Conservation (phyloP, 64 coral and sea anemone genomes). For the Platygyra sinensis region DNA sequence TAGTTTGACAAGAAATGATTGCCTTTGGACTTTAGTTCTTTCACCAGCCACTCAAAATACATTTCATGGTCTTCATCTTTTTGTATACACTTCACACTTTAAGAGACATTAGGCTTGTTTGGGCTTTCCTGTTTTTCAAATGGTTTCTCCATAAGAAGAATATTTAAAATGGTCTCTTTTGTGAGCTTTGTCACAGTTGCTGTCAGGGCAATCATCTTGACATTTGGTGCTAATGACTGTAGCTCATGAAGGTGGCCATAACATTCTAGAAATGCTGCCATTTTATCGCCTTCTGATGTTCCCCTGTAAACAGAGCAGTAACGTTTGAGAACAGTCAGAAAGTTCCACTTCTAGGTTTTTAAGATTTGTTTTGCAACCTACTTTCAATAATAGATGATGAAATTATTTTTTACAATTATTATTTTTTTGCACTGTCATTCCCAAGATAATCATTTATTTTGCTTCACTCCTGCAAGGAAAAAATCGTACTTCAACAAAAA, state of each 20-base stretch:
- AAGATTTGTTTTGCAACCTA: too few relatives aligned
- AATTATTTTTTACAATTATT: too few relatives aligned
- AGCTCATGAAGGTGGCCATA: constrained; percentile 48
- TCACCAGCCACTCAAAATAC: constrained; percentile 61
- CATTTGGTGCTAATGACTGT: constrained; percentile 19
- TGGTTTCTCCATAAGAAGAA: constrained; percentile 58
- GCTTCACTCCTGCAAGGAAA: too few relatives aligned
- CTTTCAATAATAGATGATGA: too few relatives aligned
- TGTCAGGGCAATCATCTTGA: constrained; percentile 45
- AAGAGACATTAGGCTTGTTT: constrained; percentile 71
- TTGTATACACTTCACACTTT: too few relatives aligned
- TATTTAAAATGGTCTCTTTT: constrained; percentile 21
- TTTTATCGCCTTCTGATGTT: constrained; percentile 36
- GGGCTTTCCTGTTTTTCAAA: constrained; percentile 71
- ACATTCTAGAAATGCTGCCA: constrained; percentile 9
- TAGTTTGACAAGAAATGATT: background rate
- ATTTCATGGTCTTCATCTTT: constrained; percentile 38
- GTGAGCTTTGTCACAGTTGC: constrained; percentile 44
- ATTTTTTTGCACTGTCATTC: too few relatives aligned
- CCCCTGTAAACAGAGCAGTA: too few relatives aligned
- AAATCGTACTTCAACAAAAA: too few relatives aligned
- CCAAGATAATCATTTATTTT: too few relatives aligned
- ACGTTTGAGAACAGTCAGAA: too few relatives aligned
- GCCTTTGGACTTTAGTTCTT: constrained; percentile 25
- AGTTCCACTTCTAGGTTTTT: too few relatives aligned